These are phyloP conservation scores for Diceros bicornis DNA, from an alignment of 2,797 vertebrate species.

Conservation along the genomic window DNA sequence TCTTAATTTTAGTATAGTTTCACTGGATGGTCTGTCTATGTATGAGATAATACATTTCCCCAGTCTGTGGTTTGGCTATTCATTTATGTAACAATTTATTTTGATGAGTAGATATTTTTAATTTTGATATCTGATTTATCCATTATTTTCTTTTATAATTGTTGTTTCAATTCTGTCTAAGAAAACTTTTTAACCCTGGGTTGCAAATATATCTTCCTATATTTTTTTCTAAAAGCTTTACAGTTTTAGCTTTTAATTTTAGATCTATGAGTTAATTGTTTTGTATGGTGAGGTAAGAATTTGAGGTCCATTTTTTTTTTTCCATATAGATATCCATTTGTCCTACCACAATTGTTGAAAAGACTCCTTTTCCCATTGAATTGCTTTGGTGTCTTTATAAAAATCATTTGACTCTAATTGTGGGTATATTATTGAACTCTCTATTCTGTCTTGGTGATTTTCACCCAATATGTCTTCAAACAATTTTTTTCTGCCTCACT, in stretches of 20 bases:
- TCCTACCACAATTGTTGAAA: background rate
- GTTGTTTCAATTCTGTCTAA: background rate
- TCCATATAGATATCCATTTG: background rate
- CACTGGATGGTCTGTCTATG: background rate
- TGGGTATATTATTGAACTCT: background rate
- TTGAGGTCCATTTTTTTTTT: background rate
- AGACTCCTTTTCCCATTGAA: background rate
- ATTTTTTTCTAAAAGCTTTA: background rate
- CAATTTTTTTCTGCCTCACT: conserved; percentile 6
- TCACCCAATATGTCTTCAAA: background rate
- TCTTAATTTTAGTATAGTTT: conserved; percentile 51
- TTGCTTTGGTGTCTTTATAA: background rate
- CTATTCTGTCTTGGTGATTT: background rate
- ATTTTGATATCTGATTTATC: background rate
- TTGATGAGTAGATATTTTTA: background rate
- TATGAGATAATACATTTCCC: background rate
- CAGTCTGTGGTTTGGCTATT: background rate
- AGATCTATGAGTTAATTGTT: background rate
- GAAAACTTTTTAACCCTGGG: background rate
- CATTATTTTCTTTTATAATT: background rate
- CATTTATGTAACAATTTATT: background rate
- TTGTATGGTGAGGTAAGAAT: background rate
- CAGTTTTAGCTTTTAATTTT: conserved; percentile 39
- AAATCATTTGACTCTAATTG: conserved; percentile 14
- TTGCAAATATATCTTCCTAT: background rate